Base-by-base conservation (phyloP, 2,113 vertebrate species). In the Peromyscus californicus region DNA sequence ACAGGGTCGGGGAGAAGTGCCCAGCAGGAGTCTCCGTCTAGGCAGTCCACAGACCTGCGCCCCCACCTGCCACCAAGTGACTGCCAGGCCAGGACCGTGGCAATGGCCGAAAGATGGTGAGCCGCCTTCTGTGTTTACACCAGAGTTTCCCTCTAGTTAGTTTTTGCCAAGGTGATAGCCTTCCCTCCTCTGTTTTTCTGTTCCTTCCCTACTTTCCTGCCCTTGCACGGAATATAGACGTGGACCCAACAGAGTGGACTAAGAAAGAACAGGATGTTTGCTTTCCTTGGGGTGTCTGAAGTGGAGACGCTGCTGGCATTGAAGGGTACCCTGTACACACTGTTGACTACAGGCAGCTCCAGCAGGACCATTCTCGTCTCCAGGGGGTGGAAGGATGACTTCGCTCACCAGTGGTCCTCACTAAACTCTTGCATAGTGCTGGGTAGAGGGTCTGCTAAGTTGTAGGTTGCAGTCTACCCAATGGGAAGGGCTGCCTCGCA, bases 101-200 rank as follows among this genome's bases (percentile, higher is more conserved):
- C 87, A 61, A 2, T 93, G 96, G 91, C 87, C 65, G 9, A 93
- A 51, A 17, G 97, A 98, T 0, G 97, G 97, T 98, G 80, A 97
- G 93, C 36, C 6, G 10, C 45, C 33, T 7, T 17, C 0, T 0
- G 45, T 4, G 5, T 33, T 74, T 4, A 0, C 17, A 11, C 19
- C 42, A n/a, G 1, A 3, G 82, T 16, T 82, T 61, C 6, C 83
- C 29, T 36, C 33, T 36, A 13, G 3, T 19, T 54, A 45, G 29
- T 42, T 33, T 54, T 10, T 59, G 31, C 4, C 0, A 65, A 67
- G 45, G 39, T 45, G 5, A 39, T 39, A 31, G 84, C 26, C 74
- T 13, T 33, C 22, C 39, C 11, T 3, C 15, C 17, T 19, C 24
- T 45, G 0, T 65, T 3, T 39, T 31, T 24, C 8, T 42, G 7